Evolutionary conservation across 2,888 invertebrate species (phyloP), one percentile per base, ranked within the genome.

Genomic region (Melanostoma mellinum): DNA sequence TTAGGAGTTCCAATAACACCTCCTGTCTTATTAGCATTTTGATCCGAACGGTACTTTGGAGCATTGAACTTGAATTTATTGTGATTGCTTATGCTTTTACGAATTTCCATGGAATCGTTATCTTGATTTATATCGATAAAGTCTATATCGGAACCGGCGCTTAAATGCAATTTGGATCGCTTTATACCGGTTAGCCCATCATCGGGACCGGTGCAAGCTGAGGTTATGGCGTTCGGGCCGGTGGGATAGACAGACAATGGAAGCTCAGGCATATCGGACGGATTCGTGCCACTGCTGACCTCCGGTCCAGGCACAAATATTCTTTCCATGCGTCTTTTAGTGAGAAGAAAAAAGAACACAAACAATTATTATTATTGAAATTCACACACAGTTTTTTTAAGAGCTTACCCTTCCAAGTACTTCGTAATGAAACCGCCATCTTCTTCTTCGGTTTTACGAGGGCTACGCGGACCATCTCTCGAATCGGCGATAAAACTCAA

Each of bases 151-250:
- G 91, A 90, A 87, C 95, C 95, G 55, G 94, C 93, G 73, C 94
- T 94, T 82, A 95, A 92, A 90, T 94, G 94, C 86, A 94, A 92
- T 87, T 94, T 94, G 60, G 93, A 93, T 58, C 94, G 92, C 89
- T 94, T 94, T 33, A 96, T 95, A 58, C 94, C 94, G 0, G 95
- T 95, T 3, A 97, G 92, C 1, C 97, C 97, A 75, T 94, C 95
- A 87, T 95, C 95, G 0, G 97, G 97, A 6, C 97, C 97, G 0
- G 97, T 95, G 88, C 94, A 94, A 69, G 96, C 95, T 6, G 95
- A 94, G 72, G 94, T 92, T 65, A 96, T 92, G 61, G 93, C 93
- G 68, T 92, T 92, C 36, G 92, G 88, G 10, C 94, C 93, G 42
- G 91, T 92, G 48, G 92, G 90, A 87, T 93, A 93, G 32, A 89